Evolutionary conservation across 2,797 vertebrate genomes (phyloP).

Genomic region (Melopsittacus undulatus): DNA sequence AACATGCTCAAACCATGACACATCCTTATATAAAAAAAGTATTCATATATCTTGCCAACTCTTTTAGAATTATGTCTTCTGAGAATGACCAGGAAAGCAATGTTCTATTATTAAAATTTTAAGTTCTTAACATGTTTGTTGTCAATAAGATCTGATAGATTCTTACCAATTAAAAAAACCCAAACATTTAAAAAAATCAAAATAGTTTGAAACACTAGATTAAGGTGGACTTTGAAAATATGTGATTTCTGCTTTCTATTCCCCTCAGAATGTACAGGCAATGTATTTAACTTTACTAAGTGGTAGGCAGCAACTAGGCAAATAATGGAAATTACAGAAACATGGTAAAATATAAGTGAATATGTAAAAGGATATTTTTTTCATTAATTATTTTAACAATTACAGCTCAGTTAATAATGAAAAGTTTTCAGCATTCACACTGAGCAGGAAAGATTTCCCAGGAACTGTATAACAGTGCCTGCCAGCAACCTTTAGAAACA

Average conservation of each 20-base stretch:
- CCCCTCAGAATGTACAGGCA: neutral
- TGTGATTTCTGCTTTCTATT: neutral
- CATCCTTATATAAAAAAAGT: neutral
- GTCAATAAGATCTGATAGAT: neutral
- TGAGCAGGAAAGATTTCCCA: neutral
- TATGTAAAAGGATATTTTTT: neutral
- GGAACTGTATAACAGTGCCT: neutral
- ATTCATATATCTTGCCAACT: neutral
- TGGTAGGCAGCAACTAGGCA: neutral
- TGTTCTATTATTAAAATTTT: neutral
- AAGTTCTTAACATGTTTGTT: neutral
- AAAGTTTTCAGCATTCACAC: neutral
- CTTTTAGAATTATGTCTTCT: neutral
- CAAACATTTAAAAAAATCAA: neutral
- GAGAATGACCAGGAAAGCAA: neutral
- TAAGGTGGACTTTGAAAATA: neutral
- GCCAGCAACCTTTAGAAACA: neutral
- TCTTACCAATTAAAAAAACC: neutral
- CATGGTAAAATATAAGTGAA: neutral
- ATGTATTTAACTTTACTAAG: neutral
- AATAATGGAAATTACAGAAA: neutral
- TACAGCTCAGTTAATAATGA: neutral
- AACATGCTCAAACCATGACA: too few species aligned
- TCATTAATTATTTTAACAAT: neutral
- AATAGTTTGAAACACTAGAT: neutral